Evolutionary conservation across 30 jellyfish, hydroid and myxozoan species (phyloP), one percentile per base, ranked within the genome.

Genomic region (Hydractinia echinata): DNA sequence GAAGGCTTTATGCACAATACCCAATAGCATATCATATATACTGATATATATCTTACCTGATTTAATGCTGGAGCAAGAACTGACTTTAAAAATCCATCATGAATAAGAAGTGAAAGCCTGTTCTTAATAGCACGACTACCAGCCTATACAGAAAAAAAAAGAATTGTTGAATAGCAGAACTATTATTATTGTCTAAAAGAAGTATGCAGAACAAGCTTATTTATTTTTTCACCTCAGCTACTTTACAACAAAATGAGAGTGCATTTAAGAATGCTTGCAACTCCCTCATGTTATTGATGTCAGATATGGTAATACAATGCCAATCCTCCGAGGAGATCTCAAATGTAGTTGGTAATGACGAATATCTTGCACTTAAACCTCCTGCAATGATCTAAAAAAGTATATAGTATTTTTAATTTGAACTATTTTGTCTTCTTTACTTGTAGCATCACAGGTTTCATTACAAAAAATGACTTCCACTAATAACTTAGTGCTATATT

Each of bases 41-140:
- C 15, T 16, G 70, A 13, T 60, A 0, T 4, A 39, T 6, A 20
- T 18, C 86, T 68, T 74, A 92, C 98, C 95, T 92, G 98, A 39
- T 83, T 88, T 54, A 92, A 52, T 7, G 98, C 98, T n/a, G 98
- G 95, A 52, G 96, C 95, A 48, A 92, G 81, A 18, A 92, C 98
- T 4, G 96, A 92, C 58, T 58, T 83, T 55, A 92, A 74, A 77
- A 92, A 92, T 3, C 98, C 98, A 82, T 89, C 95, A 73, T 92
- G 92, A 20, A 92, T 84, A 7, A 92, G 74, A 44, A 61, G 50
- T 58, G 82, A 73, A 44, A 92, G 84, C 68, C 93, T 83, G 55
- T 92, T 77, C 39, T 77, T 82, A 50, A 88, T 30, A 10, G 61
- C 55, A 20, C 67, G 11, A 52, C 78, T 84, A 51, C 96, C 87